A percentile compares a stretch with the other conserved stretches of the same genome.
Conservation (phyloP, 2,113 vertebrate genomes). For the Furnarius figulus region DNA sequence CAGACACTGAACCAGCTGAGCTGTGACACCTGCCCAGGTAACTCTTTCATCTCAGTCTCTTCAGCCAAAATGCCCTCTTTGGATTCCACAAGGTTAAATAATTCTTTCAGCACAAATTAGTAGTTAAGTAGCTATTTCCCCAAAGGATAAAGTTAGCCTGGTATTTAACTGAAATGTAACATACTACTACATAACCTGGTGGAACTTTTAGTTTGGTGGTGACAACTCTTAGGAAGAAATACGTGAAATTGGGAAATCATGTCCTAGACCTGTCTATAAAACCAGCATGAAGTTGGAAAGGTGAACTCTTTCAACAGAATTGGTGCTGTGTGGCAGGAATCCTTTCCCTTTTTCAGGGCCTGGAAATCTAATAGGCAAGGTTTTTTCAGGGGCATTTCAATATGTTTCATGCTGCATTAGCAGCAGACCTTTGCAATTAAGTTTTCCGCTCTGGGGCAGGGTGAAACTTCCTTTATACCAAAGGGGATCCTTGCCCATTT, state of each 20-base stretch:
- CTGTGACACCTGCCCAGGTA: neutral
- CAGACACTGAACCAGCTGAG: neutral
- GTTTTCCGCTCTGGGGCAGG: neutral
- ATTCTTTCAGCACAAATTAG: neutral
- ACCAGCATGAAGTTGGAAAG: neutral
- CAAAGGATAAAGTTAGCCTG: neutral
- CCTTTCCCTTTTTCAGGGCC: neutral
- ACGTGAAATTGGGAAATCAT: neutral
- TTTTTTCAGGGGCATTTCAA: neutral
- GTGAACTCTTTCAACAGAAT: neutral
- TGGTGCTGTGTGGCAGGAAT: neutral
- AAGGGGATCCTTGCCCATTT: neutral
- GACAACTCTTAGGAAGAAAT: neutral
- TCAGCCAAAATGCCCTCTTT: neutral
- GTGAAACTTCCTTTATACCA: neutral
- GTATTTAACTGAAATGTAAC: neutral
- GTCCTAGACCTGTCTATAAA: neutral
- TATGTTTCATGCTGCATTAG: neutral
- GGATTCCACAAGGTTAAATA: neutral
- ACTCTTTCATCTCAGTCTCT: rapidly evolving
- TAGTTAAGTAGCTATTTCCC: neutral
- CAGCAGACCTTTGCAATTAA: neutral
- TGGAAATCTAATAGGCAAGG: neutral
- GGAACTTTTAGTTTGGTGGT: neutral
- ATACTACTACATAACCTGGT: neutral